Conservation (phyloP, 2,888 invertebrate genomes). For the Itoplectis maculator region DNA sequence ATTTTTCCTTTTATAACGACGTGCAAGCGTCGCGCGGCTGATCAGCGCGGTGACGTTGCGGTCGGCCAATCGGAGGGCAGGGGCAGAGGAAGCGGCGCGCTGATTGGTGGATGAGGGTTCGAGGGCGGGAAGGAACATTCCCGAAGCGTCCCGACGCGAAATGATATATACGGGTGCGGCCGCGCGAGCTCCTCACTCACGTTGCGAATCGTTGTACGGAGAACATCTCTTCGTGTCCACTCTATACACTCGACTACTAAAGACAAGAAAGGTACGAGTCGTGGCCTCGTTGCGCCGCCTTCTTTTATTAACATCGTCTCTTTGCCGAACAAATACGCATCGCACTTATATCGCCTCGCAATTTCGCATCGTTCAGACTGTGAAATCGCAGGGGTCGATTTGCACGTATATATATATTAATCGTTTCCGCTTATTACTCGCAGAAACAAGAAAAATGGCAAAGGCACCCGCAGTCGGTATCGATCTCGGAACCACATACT, state of each 20-base stretch:
- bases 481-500: conserved; percentile 98
- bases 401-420: not conserved
- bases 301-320: no score
- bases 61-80: conserved; percentile 55
- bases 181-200: conserved; percentile 79
- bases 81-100: conserved; percentile 23
- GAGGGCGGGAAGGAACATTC: conserved; percentile 77
- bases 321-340: conserved; percentile 6
- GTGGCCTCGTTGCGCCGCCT: not conserved
- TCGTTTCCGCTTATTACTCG: conserved; percentile 5
- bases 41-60: conserved; percentile 36
- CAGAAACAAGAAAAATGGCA: conserved; percentile 82
- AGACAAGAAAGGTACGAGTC: conserved; percentile 61
- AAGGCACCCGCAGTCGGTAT: conserved; percentile 97
- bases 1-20: not conserved
- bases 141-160: conserved; percentile 76
- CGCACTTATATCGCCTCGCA: no score
- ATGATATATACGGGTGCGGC: conserved; percentile 76
- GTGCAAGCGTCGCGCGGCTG: conserved; percentile 5
- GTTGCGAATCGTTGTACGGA: conserved; percentile 83
- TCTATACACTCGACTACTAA: conserved; percentile 46
- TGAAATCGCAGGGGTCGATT: no score
- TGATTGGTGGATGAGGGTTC: conserved; percentile 69
- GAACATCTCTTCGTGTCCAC: conserved; percentile 79
- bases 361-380: not conserved